phyloP scores from a whole-genome alignment of 2,113 vertebrate genomes.

The Casuarius casuarius region DNA sequence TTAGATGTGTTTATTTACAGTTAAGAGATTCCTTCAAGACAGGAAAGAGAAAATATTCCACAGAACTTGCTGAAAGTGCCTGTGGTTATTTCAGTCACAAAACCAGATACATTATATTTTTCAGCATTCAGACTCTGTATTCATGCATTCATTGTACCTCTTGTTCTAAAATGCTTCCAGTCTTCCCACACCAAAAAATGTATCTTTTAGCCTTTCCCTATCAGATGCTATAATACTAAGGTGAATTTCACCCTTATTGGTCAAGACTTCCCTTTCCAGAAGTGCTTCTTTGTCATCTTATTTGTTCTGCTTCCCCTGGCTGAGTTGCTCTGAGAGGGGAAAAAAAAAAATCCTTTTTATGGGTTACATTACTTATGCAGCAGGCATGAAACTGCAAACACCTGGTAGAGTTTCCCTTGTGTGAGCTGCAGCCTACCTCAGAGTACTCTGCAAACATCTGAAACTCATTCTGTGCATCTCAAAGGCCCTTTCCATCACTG shows the following conservation, averaged over 20 bases:
- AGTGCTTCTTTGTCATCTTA: slow-evolving; percentile 31
- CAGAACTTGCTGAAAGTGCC: neutral
- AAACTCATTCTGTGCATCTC: slow-evolving; percentile 72
- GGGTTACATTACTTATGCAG: slow-evolving; percentile 68
- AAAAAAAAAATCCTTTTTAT: slow-evolving; percentile 27
- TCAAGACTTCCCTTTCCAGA: slow-evolving; percentile 10
- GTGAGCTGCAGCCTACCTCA: slow-evolving; percentile 64
- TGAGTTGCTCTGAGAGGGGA: neutral
- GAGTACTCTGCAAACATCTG: slow-evolving; percentile 65
- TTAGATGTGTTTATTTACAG: neutral
- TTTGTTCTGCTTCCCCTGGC: slow-evolving; percentile 40
- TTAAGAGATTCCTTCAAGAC: neutral
- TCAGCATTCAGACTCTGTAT: neutral
- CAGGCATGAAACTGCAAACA: slow-evolving; percentile 74
- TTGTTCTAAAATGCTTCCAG: neutral
- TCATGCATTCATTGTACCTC: neutral
- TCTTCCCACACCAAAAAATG: neutral
- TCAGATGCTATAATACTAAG: neutral
- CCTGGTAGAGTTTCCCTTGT: slow-evolving; percentile 68
- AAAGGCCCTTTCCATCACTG: slow-evolving; percentile 69
- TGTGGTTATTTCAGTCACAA: neutral
- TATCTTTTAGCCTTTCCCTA: neutral
- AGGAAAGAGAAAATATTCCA: neutral
- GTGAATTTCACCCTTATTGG: slow-evolving; percentile 20
- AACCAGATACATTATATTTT: neutral